Conservation (phyloP, 1,140 invertebrate genomes). For the Magallana angulata region DNA sequence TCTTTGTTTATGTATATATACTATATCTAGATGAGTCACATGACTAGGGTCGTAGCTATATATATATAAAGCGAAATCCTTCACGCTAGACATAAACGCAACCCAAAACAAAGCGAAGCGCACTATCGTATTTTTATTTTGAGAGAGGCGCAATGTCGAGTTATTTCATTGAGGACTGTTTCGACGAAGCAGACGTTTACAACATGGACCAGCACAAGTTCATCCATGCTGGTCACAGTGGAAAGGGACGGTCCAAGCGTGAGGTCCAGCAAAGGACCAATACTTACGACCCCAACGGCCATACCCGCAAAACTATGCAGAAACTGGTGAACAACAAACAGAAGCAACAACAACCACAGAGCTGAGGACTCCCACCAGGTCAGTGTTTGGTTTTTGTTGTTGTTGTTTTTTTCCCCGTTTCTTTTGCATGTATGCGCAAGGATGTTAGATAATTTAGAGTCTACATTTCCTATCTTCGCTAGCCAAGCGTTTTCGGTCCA, state of each 20-base stretch:
- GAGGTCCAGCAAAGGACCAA: conserved; percentile 73
- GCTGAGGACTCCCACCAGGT: conserved; percentile 24
- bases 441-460: too few relatives aligned
- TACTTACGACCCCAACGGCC: conserved; percentile 71
- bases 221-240: conserved; percentile 73
- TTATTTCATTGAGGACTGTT: conserved; percentile 65
- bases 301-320: conserved; percentile 72
- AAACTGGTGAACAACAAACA: conserved; percentile 76
- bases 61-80: background rate
- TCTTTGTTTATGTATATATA: background rate
- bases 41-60: background rate
- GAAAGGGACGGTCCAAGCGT: conserved; percentile 74
- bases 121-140: background rate
- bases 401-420: too few relatives aligned
- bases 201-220: conserved; percentile 75
- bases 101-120: background rate
- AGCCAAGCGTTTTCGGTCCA: too few relatives aligned
- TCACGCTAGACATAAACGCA: background rate
- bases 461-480: too few relatives aligned
- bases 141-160: conserved; percentile 42
- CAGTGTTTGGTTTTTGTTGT: background rate
- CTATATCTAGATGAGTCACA: conserved; percentile 32
- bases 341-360: conserved; percentile 49
- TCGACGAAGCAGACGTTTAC: conserved; percentile 72
- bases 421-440: too few relatives aligned